These are phyloP conservation scores for Hippopotamus amphibius DNA, from an alignment of 2,113 vertebrate genomes.

Conservation along the genomic window DNA sequence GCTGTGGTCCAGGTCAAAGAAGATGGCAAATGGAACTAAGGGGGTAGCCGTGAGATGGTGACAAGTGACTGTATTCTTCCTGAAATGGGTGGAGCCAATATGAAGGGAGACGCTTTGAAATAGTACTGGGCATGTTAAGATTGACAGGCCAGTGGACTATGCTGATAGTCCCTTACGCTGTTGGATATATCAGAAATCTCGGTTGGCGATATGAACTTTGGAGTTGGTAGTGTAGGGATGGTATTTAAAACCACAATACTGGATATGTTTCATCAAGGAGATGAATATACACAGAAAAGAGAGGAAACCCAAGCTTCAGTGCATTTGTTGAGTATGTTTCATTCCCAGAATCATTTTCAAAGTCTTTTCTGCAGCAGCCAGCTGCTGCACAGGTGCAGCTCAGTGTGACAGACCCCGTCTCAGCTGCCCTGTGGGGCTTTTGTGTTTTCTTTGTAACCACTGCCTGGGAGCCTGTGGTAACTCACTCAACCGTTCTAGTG, in stretches of 20 bases:
- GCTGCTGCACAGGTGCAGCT: not conserved
- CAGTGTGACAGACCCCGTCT: not conserved
- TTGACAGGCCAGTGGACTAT: not conserved
- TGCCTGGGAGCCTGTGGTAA: not conserved
- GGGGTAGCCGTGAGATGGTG: not conserved
- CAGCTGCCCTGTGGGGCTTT: not conserved
- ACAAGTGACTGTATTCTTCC: not conserved
- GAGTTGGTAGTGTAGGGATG: not conserved
- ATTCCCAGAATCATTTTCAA: not conserved
- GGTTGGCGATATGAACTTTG: not conserved
- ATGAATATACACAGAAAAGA: not conserved
- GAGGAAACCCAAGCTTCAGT: not conserved
- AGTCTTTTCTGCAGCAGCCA: not conserved
- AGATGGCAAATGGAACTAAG: not conserved
- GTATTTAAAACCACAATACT: not conserved
- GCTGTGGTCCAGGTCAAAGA: not conserved
- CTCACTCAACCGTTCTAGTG: not conserved
- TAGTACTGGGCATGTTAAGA: not conserved
- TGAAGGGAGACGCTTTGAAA: not conserved
- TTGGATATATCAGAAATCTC: not conserved
- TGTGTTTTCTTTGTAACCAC: not conserved
- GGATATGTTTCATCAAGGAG: not conserved
- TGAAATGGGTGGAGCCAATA: not conserved
- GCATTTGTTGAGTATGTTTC: not conserved
- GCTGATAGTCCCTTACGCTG: not conserved